Conservation (phyloP, 2,113 vertebrate genomes). For the Xerus inauris region DNA sequence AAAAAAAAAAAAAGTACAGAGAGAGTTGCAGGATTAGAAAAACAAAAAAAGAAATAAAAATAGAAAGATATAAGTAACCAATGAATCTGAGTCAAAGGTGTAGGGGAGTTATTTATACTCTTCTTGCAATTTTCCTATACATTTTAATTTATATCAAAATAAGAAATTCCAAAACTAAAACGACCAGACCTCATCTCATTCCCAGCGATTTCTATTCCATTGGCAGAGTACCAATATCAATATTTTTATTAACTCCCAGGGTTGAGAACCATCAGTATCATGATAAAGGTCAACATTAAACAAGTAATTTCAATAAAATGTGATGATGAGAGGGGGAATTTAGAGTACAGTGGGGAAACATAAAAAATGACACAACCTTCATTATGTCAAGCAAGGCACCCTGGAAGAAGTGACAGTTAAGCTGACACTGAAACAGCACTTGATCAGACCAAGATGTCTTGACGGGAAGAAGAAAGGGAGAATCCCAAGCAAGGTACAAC, state of each 20-base stretch:
- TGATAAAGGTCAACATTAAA: neutral
- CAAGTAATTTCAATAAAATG: neutral
- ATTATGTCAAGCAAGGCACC: neutral
- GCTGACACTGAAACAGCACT: neutral
- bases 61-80: neutral
- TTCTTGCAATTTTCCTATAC: neutral
- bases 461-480: neutral
- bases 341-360: neutral
- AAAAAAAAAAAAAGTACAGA: too few relatives aligned
- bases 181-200: neutral
- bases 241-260: neutral
- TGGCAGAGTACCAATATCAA: neutral
- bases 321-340: too few relatives aligned
- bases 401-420: neutral
- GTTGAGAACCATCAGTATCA: neutral
- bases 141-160: constrained; percentile 26
- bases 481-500: neutral
- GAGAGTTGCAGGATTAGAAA: neutral
- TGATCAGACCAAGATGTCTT: neutral
- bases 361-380: neutral
- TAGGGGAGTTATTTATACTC: neutral
- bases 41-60: neutral
- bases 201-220: neutral
- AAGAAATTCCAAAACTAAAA: neutral
- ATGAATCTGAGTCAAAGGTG: neutral